Conservation (phyloP, 2,888 invertebrate genomes). For the Drosophila barbarae region DNA sequence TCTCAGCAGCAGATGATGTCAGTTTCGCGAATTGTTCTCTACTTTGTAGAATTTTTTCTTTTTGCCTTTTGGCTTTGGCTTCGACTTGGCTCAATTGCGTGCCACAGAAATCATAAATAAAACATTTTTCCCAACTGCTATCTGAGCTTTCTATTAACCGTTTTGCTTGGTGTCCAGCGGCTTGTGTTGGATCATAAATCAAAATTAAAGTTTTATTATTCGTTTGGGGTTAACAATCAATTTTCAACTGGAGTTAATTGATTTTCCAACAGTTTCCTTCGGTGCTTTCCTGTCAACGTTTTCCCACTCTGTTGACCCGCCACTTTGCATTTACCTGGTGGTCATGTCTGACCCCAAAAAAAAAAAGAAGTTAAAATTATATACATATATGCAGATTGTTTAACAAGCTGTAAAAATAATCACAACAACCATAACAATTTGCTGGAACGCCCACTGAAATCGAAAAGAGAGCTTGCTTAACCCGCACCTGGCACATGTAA, state of each 20-base stretch:
- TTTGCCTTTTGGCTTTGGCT: constrained; percentile 3
- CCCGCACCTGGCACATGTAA: constrained; percentile 10
- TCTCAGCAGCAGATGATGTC: constrained; percentile 61
- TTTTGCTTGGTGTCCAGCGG: constrained; percentile 26
- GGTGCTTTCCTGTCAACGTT: constrained; percentile 12
- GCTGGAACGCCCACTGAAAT: constrained; percentile 47
- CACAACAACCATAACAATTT: constrained; percentile 51
- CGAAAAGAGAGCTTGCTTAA: constrained; percentile 16
- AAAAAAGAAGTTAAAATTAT: not conserved
- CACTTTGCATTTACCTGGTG: constrained; percentile 20
- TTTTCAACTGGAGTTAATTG: constrained; percentile 18
- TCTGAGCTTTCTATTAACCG: constrained; percentile 23
- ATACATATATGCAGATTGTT: constrained; percentile 26
- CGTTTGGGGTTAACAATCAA: constrained; percentile 9
- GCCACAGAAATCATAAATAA: constrained; percentile 41
- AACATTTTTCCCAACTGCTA: constrained; percentile 17
- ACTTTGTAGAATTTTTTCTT: constrained; percentile 14
- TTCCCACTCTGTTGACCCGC: constrained; percentile 28
- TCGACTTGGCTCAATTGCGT: constrained; percentile 37
- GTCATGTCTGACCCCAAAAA: constrained; percentile 18
- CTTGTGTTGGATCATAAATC: constrained; percentile 28
- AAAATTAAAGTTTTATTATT: constrained; percentile 29
- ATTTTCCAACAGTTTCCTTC: constrained; percentile 9
- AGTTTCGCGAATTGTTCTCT: constrained; percentile 35
- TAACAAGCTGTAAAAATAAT: constrained; percentile 54